Percentiles rank a stretch among this genome's conserved stretches.
phyloP scores from a whole-genome alignment of 1,140 invertebrate genomes.

The Scylla paramamosain region DNA sequence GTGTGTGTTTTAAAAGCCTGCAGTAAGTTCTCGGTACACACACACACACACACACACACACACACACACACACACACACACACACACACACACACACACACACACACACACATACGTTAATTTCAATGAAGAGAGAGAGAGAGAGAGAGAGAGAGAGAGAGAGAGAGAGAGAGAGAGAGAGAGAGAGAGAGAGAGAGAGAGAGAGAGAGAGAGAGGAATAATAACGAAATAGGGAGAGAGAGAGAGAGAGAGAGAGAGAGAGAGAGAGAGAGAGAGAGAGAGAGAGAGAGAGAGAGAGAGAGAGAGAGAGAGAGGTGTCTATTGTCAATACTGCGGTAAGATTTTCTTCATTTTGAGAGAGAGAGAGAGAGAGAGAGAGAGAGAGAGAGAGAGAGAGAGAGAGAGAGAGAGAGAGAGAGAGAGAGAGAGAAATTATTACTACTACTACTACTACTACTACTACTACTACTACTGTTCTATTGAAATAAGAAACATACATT shows the following conservation, averaged over 20 bases:
- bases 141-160: neutral
- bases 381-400: too few species aligned
- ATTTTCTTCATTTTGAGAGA: too few species aligned
- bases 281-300: too few species aligned
- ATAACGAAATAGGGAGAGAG: too few species aligned
- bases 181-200: neutral
- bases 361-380: too few species aligned
- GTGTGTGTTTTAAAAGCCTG: too few species aligned
- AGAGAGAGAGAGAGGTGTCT: too few species aligned
- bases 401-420: too few species aligned
- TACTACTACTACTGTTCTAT: neutral
- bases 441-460: neutral
- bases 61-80: conserved; percentile 46
- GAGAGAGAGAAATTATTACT: neutral
- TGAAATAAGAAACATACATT: neutral
- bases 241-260: too few species aligned
- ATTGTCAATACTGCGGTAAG: too few species aligned
- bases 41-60: conserved; percentile 43
- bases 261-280: too few species aligned
- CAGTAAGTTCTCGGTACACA: neutral
- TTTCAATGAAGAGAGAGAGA: neutral
- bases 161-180: neutral
- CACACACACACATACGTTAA: conserved; percentile 7
- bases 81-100: conserved; percentile 43
- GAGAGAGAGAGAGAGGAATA: too few species aligned